These are phyloP conservation scores for Poeciliopsis gracilis DNA, from an alignment of 2,797 vertebrate genomes.

Conservation along the genomic window DNA sequence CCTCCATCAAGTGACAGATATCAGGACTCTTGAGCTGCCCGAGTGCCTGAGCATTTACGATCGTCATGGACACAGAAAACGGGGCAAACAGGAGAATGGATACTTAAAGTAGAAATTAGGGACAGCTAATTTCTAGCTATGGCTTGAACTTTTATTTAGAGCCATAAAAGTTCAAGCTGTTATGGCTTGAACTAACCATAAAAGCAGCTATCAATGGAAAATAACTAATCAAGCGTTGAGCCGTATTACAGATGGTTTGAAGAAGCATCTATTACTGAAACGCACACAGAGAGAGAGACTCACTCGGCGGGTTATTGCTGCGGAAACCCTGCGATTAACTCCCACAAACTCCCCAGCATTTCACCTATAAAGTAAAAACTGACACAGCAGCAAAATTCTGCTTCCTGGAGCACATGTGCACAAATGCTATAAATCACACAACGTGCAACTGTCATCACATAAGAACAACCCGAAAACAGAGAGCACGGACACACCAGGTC, in stretches of 20 bases:
- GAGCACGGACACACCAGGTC: not conserved
- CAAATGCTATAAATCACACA: constrained; percentile 39
- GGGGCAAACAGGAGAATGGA: not conserved
- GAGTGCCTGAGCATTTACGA: constrained; percentile 3
- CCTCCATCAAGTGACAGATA: constrained; percentile 35
- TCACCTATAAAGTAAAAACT: constrained; percentile 31
- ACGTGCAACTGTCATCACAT: constrained; percentile 9
- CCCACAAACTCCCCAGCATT: constrained; percentile 41
- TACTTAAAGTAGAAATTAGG: not conserved
- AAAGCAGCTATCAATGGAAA: constrained; percentile 6
- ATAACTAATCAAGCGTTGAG: constrained; percentile 10
- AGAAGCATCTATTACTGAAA: constrained; percentile 1
- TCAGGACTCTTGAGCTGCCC: constrained; percentile 32
- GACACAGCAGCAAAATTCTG: constrained; percentile 48
- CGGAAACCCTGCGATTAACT: constrained; percentile 48
- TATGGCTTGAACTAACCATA: not conserved
- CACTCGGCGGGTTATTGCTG: constrained; percentile 45
- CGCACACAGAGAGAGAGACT: not conserved
- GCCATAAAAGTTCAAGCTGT: too few species aligned
- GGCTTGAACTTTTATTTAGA: too few species aligned
- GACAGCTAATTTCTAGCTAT: too few species aligned
- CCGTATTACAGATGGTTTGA: constrained; percentile 10
- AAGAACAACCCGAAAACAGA: constrained; percentile 24
- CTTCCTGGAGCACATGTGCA: constrained; percentile 35
- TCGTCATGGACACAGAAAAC: constrained; percentile 7